Conservation (phyloP, 2,888 invertebrate genomes). For the Barypeithes pellucidus region DNA sequence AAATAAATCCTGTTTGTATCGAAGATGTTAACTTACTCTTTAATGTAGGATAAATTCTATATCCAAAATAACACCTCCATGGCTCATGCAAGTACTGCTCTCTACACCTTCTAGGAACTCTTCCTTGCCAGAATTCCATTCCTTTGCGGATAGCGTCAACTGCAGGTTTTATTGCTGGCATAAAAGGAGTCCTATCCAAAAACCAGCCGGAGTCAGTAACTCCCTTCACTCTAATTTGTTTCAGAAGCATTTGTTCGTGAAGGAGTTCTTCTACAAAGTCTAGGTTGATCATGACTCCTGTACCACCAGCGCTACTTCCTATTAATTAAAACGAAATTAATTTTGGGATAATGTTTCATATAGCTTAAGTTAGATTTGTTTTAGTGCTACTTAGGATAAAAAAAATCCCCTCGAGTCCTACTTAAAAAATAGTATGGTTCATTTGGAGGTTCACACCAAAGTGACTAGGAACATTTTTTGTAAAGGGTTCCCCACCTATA, state of each 20-base stretch:
- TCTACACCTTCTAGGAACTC: slow-evolving; percentile 85
- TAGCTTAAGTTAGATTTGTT: too few relatives aligned
- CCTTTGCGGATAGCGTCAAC: slow-evolving; percentile 82
- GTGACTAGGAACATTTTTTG: too few relatives aligned
- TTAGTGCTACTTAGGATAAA: too few relatives aligned
- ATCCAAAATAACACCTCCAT: slow-evolving; percentile 95
- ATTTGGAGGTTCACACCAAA: too few relatives aligned
- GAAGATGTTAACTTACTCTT: slow-evolving; percentile 74
- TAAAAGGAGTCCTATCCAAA: slow-evolving; percentile 86
- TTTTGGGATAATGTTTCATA: too few relatives aligned
- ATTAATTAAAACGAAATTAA: slow-evolving; percentile 6
- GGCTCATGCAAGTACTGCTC: slow-evolving; percentile 81
- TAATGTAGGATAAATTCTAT: slow-evolving; percentile 88
- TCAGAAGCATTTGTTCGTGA: slow-evolving; percentile 73
- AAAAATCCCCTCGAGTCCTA: too few relatives aligned
- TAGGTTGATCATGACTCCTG: slow-evolving; percentile 94
- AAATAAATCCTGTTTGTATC: too few relatives aligned
- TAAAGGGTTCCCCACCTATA: too few relatives aligned
- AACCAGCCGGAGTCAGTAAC: slow-evolving; percentile 97
- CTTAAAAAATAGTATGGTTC: too few relatives aligned
- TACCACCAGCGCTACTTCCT: slow-evolving; percentile 86
- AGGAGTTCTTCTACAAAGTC: slow-evolving; percentile 86
- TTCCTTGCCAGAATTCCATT: slow-evolving; percentile 85
- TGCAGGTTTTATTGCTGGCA: slow-evolving; percentile 72
- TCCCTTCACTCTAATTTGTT: slow-evolving; percentile 83